Conservation (phyloP, 2,113 vertebrate genomes). For the Todiramphus chloris region DNA sequence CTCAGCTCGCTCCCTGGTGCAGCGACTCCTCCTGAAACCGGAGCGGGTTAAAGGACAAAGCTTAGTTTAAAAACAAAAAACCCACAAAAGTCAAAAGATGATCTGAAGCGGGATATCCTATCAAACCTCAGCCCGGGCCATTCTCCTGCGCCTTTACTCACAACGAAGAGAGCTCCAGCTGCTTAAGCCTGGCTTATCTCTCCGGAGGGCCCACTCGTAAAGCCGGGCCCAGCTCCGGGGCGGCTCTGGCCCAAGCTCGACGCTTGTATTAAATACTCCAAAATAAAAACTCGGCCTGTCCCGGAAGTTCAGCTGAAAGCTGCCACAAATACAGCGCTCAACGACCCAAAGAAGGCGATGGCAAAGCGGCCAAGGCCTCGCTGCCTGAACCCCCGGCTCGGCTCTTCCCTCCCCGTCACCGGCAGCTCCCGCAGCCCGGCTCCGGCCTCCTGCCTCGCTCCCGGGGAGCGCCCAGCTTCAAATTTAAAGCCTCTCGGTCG, state of each 20-base stretch:
- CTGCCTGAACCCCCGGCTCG: no score
- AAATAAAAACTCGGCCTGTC: not conserved
- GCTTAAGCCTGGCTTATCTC: not conserved
- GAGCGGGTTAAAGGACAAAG: not conserved
- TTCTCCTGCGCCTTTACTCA: not conserved
- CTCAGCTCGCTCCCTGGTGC: not conserved
- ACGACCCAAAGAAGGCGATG: no score
- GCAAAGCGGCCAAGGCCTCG: no score
- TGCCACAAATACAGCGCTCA: not conserved
- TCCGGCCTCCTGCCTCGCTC: not conserved
- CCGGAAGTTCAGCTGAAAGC: no score
- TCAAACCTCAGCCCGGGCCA: not conserved
- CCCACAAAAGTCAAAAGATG: not conserved
- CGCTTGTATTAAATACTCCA: fast-evolving
- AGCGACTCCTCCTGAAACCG: not conserved
- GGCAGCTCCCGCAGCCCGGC: not conserved
- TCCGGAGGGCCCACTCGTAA: no score
- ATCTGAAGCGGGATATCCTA: not conserved
- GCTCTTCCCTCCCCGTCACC: not conserved
- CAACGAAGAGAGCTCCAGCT: not conserved
- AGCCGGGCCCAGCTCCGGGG: not conserved
- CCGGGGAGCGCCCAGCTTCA: not conserved
- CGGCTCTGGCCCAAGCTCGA: not conserved
- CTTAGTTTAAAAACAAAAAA: not conserved
- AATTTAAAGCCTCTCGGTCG: not conserved